Base-by-base conservation (phyloP, 2,888 invertebrate species). In the Litoditis marina region DNA sequence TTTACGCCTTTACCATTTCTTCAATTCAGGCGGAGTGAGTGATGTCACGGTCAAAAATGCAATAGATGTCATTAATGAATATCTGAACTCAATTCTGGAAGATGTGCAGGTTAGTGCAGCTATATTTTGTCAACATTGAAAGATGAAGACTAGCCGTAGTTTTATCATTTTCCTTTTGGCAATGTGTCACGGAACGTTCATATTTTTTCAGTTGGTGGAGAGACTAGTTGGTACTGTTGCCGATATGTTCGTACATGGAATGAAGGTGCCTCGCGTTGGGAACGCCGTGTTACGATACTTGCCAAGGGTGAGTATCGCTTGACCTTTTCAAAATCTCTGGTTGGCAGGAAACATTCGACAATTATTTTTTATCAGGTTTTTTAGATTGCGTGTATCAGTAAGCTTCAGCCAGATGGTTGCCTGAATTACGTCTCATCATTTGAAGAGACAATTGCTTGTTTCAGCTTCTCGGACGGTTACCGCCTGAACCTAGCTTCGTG, bases 41-140 rank as follows among this genome's bases (percentile, higher is more conserved):
- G 63, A 63, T 36, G 52, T 63, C 5, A 63, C 63, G 11, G 30
- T 44, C 42, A 25, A 53, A 46, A 53, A 51, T 42, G 60, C 63
- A 13, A n/a, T 32, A 22, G 52, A 59, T 47, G 59, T 42, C 0
- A 34, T 63, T 16, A 34, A 39, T 16, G 59, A 46, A 13, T 63
- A 59, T 31, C 53, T 57, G 36, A 39, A 52, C 3, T 27, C 53
- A 13, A 22, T 55, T 13, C n/a, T 11, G 0, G 28, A 49, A 27
- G 49, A 61, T 54, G 39, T 55, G 3, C 13, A 3, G 2, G 60
- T 60, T 6, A 44, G 44, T 5, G 8, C 25, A 44, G 3, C n/a
- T n/a, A n/a, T n/a, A n/a, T n/a, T n/a, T n/a, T n/a, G n/a, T n/a
- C n/a, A n/a, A n/a, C n/a, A n/a, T n/a, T n/a, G n/a, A n/a, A n/a